Conservation (phyloP, 37 sponge, comb jelly and placozoan species). For the Eunapius fragilis region DNA sequence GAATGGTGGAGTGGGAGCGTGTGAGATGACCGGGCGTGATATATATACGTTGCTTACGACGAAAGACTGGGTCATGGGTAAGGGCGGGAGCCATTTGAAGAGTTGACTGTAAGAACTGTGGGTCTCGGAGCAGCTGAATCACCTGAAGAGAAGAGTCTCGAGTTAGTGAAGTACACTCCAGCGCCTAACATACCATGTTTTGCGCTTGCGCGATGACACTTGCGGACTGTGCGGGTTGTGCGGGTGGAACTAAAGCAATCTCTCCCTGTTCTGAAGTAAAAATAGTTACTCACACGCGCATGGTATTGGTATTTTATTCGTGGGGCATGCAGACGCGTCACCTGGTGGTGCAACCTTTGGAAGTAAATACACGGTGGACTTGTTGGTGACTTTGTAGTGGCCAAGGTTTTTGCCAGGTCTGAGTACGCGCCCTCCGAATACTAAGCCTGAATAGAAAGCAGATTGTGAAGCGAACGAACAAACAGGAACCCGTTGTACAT, state of each 20-base stretch:
- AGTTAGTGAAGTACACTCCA: neutral
- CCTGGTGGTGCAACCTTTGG: neutral
- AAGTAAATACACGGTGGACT: constrained; percentile 30
- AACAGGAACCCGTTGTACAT: neutral
- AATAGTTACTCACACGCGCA: neutral
- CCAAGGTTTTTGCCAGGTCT: constrained; percentile 31
- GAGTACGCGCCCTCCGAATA: constrained; percentile 59
- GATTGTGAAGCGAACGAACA: neutral
- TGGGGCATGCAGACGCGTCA: neutral
- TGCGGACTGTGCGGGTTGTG: neutral
- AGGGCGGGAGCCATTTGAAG: neutral
- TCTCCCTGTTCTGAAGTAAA: neutral
- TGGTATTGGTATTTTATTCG: neutral
- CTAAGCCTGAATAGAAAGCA: constrained; percentile 18
- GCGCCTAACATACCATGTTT: neutral
- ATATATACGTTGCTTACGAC: neutral
- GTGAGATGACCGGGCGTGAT: neutral
- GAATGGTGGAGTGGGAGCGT: neutral
- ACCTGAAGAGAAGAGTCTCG: neutral
- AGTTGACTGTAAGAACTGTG: neutral
- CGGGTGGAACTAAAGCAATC: neutral
- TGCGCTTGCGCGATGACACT: neutral
- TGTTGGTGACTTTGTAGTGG: constrained; percentile 32
- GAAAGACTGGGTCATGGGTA: neutral
- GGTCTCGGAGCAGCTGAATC: neutral